Conservation (phyloP, 2,888 invertebrate species). For the Conus canariensis region DNA sequence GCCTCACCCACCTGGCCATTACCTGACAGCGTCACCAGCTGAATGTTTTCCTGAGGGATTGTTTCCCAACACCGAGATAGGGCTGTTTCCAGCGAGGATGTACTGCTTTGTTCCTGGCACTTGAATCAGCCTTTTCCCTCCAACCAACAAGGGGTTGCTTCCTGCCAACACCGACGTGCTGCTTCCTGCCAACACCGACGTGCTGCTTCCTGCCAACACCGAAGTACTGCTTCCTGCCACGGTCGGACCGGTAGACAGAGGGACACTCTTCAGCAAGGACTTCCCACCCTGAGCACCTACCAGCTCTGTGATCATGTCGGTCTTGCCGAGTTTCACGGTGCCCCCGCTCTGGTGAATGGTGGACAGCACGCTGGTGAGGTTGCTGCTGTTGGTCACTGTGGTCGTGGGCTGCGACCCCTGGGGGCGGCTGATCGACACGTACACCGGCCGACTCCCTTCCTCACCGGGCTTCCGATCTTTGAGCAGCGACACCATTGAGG, state of each 20-base stretch:
- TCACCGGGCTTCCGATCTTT: not conserved
- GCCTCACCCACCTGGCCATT: not conserved
- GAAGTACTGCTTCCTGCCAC: not conserved
- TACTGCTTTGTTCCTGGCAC: not conserved
- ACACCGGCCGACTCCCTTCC: not conserved
- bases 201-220: not conserved
- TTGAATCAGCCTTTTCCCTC: not conserved
- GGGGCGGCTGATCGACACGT: not conserved
- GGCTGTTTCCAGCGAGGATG: not conserved
- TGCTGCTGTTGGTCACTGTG: not conserved
- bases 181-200: not conserved
- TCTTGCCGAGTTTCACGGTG: not conserved
- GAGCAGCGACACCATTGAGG: not conserved
- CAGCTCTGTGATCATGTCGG: not conserved
- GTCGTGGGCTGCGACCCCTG: not conserved
- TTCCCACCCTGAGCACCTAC: not conserved
- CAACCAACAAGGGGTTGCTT: not conserved
- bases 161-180: not conserved
- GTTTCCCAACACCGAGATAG: not conserved
- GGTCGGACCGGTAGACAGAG: not conserved
- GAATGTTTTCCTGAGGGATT: not conserved
- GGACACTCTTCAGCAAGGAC: not conserved
- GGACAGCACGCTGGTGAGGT: not conserved
- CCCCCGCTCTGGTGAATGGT: not conserved
- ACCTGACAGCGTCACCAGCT: not conserved